Evolutionary conservation across 2,888 invertebrate genomes (phyloP), one percentile per base, ranked within the genome.

Genomic region (Drosophila niveifrons): DNA sequence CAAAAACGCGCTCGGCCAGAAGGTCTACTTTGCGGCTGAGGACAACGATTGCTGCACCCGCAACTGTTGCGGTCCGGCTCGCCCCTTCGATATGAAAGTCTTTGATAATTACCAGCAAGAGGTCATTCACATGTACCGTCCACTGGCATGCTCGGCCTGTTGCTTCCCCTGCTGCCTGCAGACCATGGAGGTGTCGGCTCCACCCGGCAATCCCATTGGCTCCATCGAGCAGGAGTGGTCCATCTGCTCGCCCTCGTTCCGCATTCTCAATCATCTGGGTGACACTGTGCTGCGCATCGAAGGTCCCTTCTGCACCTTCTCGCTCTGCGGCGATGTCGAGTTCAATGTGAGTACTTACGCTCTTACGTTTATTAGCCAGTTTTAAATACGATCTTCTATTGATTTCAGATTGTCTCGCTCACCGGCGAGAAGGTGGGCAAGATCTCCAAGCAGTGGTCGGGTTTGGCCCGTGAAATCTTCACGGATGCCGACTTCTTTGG

Each of bases 371-470:
- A 44, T 1, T 1, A 17, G 0, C 23, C 23, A 23, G 23, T 23
- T 23, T 11, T 48, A 15, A 31, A 11, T 3, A 6, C 29, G 6
- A 39, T 36, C 9, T 23, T 2, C 13, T 36, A 41, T 46, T 39
- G n/a, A 3, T 92, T 29, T 86, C 78, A 97, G 97, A 94, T 97
- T 18, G 94, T 96, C 89, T 95, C 97, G 0, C 93, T 94, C 50
- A 97, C 97, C 90, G 96, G 96, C 3, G 94, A 94, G 64, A 94
- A 96, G 92, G 95, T 98, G 63, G 98, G 98, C 1, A 95, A 95
- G 91, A 98, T 98, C 80, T 96, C 96, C 0, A 98, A 98, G 91
- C 96, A 97, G 90, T 98, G 98, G 98, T 95, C 96, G 0, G 98
- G 98, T 0, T 88, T 97, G 48, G 93, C 95, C 1, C 94, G 96